A percentile compares a stretch with the other conserved stretches of the same genome.
Conservation (phyloP, 2,113 vertebrate species). For the Gopherus flavomarginatus region DNA sequence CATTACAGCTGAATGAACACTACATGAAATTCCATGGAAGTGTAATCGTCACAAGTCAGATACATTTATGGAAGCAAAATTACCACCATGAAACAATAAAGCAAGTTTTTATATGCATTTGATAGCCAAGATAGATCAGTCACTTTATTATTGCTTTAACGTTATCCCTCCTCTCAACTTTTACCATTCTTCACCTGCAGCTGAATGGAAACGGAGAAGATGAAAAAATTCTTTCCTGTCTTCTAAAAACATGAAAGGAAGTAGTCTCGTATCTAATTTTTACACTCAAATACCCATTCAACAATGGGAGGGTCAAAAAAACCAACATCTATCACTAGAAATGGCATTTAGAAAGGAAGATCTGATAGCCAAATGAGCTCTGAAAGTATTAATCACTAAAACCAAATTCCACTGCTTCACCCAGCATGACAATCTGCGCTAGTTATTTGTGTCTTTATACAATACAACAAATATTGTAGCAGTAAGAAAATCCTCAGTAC, state of each 20-base stretch:
- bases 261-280: background rate
- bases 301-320: background rate
- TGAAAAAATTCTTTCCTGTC: background rate
- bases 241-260: background rate
- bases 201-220: background rate
- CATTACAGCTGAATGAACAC: background rate
- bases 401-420: background rate
- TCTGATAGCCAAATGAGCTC: background rate
- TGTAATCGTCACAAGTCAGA: background rate
- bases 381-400: background rate
- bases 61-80: background rate
- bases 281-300: background rate
- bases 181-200: background rate
- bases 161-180: background rate
- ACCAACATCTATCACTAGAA: background rate
- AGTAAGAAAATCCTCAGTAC: background rate
- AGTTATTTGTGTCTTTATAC: background rate
- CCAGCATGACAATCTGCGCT: background rate
- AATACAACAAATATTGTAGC: background rate
- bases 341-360: background rate
- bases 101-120: background rate
- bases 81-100: background rate
- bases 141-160: background rate
- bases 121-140: background rate
- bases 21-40: background rate